These are phyloP conservation scores for Chymomyza amoena DNA, from an alignment of 2,888 invertebrate genomes.

Conservation along the genomic window DNA sequence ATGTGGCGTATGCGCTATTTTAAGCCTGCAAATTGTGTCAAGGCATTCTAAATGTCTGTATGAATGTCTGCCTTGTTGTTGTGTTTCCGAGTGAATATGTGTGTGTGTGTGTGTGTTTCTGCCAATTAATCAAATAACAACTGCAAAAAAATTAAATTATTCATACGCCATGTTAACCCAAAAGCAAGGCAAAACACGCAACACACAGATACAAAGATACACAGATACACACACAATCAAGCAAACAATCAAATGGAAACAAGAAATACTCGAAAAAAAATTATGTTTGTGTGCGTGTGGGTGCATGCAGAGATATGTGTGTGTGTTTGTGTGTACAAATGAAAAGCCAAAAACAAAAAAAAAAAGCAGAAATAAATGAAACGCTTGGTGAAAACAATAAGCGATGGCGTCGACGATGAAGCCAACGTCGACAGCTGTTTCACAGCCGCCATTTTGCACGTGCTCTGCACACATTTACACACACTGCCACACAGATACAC, in stretches of 20 bases:
- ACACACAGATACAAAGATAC: not conserved
- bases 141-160: constrained; percentile 4
- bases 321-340: not conserved
- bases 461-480: not conserved
- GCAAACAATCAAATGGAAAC: not conserved
- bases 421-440: not conserved
- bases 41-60: not conserved
- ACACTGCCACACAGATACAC: not conserved
- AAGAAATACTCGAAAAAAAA: not conserved
- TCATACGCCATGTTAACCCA: constrained; percentile 6
- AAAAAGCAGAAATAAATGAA: not conserved
- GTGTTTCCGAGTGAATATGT: not conserved
- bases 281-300: not conserved
- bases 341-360: not conserved
- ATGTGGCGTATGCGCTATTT: not conserved
- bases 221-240: not conserved
- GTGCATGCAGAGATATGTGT: not conserved
- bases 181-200: constrained; percentile 1
- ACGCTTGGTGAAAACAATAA: not conserved
- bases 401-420: not conserved
- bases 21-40: not conserved
- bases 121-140: constrained; percentile 4
- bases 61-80: not conserved
- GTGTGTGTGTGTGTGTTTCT: not conserved
- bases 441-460: not conserved